These are phyloP conservation scores for Mionectes olivaceus DNA, from an alignment of 2,797 vertebrate species.

Conservation along the genomic window DNA sequence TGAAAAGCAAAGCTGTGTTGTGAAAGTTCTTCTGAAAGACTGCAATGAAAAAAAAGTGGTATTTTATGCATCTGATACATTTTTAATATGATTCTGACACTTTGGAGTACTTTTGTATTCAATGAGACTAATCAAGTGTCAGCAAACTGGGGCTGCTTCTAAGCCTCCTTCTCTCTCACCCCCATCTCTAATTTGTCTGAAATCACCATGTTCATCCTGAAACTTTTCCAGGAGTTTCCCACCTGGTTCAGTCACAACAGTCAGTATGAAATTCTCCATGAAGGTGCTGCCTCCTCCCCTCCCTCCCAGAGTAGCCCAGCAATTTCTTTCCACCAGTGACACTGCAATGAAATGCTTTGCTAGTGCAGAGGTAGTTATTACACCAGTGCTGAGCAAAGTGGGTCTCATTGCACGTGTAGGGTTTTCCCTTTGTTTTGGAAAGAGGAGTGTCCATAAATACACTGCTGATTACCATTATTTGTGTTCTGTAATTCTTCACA, in stretches of 20 bases:
- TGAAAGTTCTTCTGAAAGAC: background rate
- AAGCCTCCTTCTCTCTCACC: background rate
- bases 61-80: background rate
- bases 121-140: background rate
- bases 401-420: background rate
- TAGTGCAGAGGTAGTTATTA: background rate
- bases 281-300: background rate
- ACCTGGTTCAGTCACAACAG: background rate
- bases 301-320: background rate
- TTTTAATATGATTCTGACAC: constrained; percentile 16
- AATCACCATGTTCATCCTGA: background rate
- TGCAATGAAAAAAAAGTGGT: background rate
- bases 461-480: constrained; percentile 55
- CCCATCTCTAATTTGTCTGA: accelerated
- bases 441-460: constrained; percentile 41
- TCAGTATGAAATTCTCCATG: background rate
- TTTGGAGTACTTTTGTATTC: background rate
- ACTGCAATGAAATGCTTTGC: background rate
- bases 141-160: background rate
- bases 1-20: background rate
- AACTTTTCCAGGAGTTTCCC: background rate
- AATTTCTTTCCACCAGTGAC: background rate
- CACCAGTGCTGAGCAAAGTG: accelerated
- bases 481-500: constrained; percentile 60
- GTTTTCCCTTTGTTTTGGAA: background rate